Base-by-base conservation (phyloP, 2,797 vertebrate species). In the Halcyon smyrnensis region DNA sequence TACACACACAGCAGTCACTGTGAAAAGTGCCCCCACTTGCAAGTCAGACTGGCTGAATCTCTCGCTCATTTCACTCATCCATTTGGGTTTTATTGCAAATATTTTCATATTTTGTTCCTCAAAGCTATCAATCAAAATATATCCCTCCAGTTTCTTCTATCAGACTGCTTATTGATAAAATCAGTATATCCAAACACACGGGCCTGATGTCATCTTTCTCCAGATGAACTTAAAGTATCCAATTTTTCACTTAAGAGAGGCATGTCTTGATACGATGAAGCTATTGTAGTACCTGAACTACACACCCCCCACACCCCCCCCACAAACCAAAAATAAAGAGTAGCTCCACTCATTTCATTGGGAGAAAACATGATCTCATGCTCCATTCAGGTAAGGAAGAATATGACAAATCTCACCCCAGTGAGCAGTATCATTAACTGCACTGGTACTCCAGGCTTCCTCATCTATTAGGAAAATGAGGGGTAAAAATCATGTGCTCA, bases 301-400 rank as follows among this genome's bases (percentile, higher is more conserved):
- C 48, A 81, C 30, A 54, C 59, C 50, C 56, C 59, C 50, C 56
- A 23, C 78, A 10, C 14, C 15, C 23, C 34, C 57, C 19, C 17
- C 56, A 13, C 13, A 34, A 36, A 59, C 14, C 14, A 34, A 59
- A 59, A 59, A 36, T 91, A 89, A 82, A 67, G 53, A 90, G 51
- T 45, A 80, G 57, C 51, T 84, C 79, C n/a, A 30, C 67, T 90
- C 53, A 57, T 89, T 81, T 93, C 85, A 89, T 9, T 73, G 88
- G 90, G 32, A 94, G 75, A 57, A 94, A 93, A 84, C 48, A 95
- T 90, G 85, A 95, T 94, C 94, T 95, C 88, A 93, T 83, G 76
- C 41, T 63, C 54, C 84, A 59, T 80, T 87, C 90, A 95, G 78
- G 71, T 84, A 89, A 97, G 84, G 63, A 84, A 68, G 79, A 85